Evolutionary conservation across 2,113 vertebrate genomes (phyloP).

Genomic region (Cairina moschata): DNA sequence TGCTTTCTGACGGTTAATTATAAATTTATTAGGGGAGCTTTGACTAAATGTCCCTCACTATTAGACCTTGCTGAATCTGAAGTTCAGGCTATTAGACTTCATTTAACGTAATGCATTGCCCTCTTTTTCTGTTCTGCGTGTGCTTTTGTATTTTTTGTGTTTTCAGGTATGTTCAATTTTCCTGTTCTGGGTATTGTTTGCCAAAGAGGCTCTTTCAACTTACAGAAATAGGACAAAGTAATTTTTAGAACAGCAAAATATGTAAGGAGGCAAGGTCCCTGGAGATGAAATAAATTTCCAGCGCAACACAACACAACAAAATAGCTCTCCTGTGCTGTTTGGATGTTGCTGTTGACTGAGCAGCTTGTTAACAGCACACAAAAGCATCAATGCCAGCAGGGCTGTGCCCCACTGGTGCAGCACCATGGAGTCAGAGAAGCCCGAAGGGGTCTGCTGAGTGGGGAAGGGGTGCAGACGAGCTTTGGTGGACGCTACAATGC

Average conservation of each 20-base stretch:
- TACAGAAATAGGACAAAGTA: constrained; percentile 11
- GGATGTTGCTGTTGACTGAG: not conserved
- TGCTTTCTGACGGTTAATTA: constrained; percentile 49
- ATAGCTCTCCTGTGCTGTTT: constrained; percentile 1
- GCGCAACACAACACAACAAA: not conserved
- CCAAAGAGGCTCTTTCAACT: constrained; percentile 40
- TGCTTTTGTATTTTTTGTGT: not conserved
- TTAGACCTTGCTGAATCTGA: not conserved
- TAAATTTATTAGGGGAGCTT: constrained; percentile 28
- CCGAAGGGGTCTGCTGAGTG: not conserved
- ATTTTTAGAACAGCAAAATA: constrained; percentile 60
- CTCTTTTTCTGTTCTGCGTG: not conserved
- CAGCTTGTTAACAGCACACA: not conserved
- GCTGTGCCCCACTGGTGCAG: not conserved
- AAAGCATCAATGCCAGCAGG: not conserved
- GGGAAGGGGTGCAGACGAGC: not conserved
- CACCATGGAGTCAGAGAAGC: not conserved
- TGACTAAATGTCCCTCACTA: not conserved
- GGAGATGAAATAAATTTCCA: constrained; percentile 20
- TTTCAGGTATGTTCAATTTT: constrained; percentile 21
- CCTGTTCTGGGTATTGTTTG: constrained; percentile 19
- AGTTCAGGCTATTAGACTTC: constrained; percentile 17
- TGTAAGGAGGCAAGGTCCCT: constrained; percentile 29
- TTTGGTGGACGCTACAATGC: accelerated
- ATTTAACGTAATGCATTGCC: not conserved